Evolutionary conservation across 2,888 invertebrate genomes (phyloP), one percentile per base, ranked within the genome.

Genomic region (Neoitamus cyanurus): DNA sequence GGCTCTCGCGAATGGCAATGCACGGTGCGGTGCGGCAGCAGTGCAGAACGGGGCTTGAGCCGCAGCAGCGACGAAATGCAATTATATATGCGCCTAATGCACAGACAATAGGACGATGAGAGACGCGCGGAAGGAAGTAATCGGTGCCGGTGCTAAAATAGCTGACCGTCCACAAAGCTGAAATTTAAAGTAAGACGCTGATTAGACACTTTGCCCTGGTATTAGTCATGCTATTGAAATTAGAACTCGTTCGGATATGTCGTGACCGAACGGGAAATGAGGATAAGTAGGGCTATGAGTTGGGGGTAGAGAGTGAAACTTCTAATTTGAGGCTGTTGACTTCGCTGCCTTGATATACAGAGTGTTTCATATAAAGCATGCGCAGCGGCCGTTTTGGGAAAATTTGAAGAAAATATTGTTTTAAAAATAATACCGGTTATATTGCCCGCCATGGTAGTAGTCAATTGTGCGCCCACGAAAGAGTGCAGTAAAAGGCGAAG

Each of bases 161-260:
- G 70, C 70, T 70, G 70, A 70, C 70, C 30, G 30, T 15, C 31
- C 42, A 37, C 28, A 28, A 37, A 75, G 28, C 42, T 42, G 3
- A 75, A 75, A 42, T 42, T 42, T 75, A 75, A 31, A 34, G 25
- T 25, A 11, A 75, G 42, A 75, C 28, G 75, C 75, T 75, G 75
- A 75, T 37, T 42, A 75, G 75, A 75, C 75, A 75, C 37, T 73
- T 73, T 75, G 42, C 25, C 36, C 20, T 42, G n/a, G 75, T 42
- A 46, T 75, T 37, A 75, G 37, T 75, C 42, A 75, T 42, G 42
- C 28, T 42, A 75, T 25, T 75, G 75, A 75, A 75, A 37, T 75
- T 75, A 75, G 75, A 75, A 58, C 25, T 58, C 25, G 9, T 58
- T 58, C 58, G 58, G 58, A 48, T 20, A 15, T 48, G 5, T 48